phyloP scores from a whole-genome alignment of 2,888 invertebrate genomes.

The Conus canariensis region DNA sequence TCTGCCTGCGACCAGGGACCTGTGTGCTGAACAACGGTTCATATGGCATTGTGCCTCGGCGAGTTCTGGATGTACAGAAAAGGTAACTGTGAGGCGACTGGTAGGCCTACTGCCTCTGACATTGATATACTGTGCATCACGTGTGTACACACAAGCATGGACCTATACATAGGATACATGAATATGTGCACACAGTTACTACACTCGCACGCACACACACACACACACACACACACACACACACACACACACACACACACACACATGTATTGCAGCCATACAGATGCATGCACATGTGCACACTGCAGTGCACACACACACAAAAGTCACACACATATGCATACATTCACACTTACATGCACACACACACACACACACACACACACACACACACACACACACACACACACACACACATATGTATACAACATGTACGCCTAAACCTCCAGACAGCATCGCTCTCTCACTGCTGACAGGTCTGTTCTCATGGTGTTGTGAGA shows the following conservation, averaged over 20 bases:
- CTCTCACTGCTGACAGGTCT: too few species aligned
- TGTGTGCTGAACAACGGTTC: slow-evolving; percentile 58
- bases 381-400: slow-evolving; percentile 12
- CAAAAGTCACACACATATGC: slow-evolving; percentile 3
- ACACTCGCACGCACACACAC: not conserved
- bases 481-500: too few species aligned
- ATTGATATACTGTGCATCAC: too few species aligned
- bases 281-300: not conserved
- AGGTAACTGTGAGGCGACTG: slow-evolving; percentile 41
- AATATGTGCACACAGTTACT: not conserved
- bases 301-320: not conserved
- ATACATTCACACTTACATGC: not conserved
- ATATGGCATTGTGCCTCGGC: slow-evolving; percentile 55
- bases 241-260: slow-evolving; percentile 13
- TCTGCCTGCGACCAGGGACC: slow-evolving; percentile 48
- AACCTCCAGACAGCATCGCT: too few species aligned
- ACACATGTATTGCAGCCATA: not conserved
- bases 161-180: too few species aligned
- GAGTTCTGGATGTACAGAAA: slow-evolving; percentile 49
- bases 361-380: not conserved
- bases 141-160: too few species aligned
- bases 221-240: not conserved
- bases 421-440: too few species aligned
- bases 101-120: too few species aligned
- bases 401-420: not conserved